phyloP scores from a whole-genome alignment of 23 tunicate genomes.

The Halocynthia roretzi region DNA sequence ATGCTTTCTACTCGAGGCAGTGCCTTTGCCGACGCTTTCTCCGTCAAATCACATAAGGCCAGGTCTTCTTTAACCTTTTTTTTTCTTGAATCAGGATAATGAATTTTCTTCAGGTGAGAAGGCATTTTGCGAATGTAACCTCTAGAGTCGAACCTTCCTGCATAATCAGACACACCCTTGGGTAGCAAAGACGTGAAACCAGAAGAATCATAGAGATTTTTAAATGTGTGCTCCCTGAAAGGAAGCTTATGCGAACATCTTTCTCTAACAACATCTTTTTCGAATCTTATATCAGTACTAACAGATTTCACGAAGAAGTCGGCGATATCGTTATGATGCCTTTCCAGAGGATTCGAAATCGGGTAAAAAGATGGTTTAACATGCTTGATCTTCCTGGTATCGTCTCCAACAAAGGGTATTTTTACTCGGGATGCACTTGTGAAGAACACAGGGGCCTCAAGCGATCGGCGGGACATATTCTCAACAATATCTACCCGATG shows the following conservation, averaged over 20 bases:
- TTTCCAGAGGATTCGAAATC: conserved; percentile 46
- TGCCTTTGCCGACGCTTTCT: background rate
- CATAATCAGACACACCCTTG: background rate
- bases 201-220: conserved; percentile 35
- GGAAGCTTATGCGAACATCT: conserved; percentile 66
- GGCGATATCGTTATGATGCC: conserved; percentile 42
- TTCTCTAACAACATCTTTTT: conserved; percentile 55
- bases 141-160: conserved; percentile 62
- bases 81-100: conserved; percentile 29
- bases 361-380: conserved; percentile 24
- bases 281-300: conserved; percentile 47
- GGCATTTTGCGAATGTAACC: conserved; percentile 61
- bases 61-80: conserved; percentile 20
- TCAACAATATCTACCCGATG: background rate
- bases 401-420: conserved; percentile 92
- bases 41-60: background rate
- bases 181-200: conserved; percentile 19
- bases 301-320: conserved; percentile 36
- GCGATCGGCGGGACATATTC: conserved; percentile 24
- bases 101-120: conserved; percentile 38
- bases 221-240: conserved; percentile 31
- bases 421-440: conserved; percentile 81
- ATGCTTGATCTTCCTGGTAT: conserved; percentile 50
- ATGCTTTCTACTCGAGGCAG: background rate
- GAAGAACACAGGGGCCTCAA: conserved; percentile 80